Conservation (phyloP, 2,113 vertebrate species). For the Nycticorax nycticorax region DNA sequence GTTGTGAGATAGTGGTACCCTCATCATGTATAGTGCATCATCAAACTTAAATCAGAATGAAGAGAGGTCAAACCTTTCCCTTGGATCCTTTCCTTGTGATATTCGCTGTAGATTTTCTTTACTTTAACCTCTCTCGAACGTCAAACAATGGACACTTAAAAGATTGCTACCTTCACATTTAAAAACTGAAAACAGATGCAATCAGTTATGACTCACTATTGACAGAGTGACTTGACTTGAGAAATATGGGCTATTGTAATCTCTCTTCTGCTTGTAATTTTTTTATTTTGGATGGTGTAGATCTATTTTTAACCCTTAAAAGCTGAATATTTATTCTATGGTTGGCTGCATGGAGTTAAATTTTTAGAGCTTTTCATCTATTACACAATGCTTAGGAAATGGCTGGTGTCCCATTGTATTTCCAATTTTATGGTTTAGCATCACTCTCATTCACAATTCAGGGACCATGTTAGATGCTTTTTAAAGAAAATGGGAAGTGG, state of each 20-base stretch:
- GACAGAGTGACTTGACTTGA: not conserved
- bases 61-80: not conserved
- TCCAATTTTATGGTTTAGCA: not conserved
- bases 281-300: not conserved
- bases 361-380: not conserved
- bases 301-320: not conserved
- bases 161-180: not conserved
- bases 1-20: conserved; percentile 13
- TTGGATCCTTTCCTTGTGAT: not conserved
- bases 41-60: conserved; percentile 35
- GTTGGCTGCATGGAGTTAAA: not conserved
- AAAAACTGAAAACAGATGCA: not conserved
- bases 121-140: not conserved
- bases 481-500: not conserved
- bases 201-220: not conserved
- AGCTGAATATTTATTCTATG: not conserved
- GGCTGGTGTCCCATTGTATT: not conserved
- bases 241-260: not conserved
- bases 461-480: not conserved
- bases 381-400: not conserved
- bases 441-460: not conserved
- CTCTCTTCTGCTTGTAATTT: not conserved
- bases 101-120: not conserved
- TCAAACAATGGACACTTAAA: not conserved
- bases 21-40: conserved; percentile 27